A percentile compares a stretch with the other conserved stretches of the same genome.
phyloP scores from a whole-genome alignment of 1,140 invertebrate species.

The Drepana arcuata region DNA sequence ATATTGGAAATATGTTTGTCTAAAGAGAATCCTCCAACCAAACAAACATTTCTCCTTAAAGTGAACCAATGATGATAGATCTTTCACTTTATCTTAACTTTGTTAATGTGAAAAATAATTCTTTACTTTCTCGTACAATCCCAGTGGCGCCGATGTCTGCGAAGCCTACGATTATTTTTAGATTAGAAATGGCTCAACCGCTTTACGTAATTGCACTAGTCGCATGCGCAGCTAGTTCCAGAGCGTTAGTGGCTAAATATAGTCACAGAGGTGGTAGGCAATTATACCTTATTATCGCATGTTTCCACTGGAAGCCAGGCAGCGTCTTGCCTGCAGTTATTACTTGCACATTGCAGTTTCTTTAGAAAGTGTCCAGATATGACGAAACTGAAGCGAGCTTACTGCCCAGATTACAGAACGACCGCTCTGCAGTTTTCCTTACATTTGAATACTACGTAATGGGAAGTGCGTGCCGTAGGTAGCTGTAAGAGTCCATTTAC shows the following conservation, averaged over 20 bases:
- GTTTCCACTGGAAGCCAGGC: slow-evolving; percentile 59
- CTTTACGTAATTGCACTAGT: slow-evolving; percentile 69
- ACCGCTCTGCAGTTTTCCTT: slow-evolving; percentile 35
- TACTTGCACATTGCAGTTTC: slow-evolving; percentile 46
- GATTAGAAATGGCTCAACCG: slow-evolving; percentile 71
- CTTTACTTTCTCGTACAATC: slow-evolving; percentile 65
- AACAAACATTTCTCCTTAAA: too few species aligned
- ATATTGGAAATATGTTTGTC: too few species aligned
- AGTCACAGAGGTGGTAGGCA: slow-evolving; percentile 60
- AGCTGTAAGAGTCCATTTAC: too few species aligned
- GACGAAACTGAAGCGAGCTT: slow-evolving; percentile 49
- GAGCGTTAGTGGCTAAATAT: slow-evolving; percentile 66
- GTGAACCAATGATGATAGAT: too few species aligned
- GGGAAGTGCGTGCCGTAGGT: slow-evolving; percentile 47
- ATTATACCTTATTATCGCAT: slow-evolving; percentile 70
- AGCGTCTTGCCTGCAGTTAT: slow-evolving; percentile 41
- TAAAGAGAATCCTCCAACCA: too few species aligned
- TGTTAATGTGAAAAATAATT: slow-evolving; percentile 43
- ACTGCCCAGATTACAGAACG: slow-evolving; percentile 42
- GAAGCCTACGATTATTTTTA: slow-evolving; percentile 70
- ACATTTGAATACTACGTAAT: slow-evolving; percentile 45
- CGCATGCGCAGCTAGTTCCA: slow-evolving; percentile 61
- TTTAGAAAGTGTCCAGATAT: slow-evolving; percentile 66
- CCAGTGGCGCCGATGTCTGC: slow-evolving; percentile 60
- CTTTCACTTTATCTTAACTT: too few species aligned